These are phyloP conservation scores for Pachypeltis micranthus DNA, from an alignment of 1,140 invertebrate species.

Conservation along the genomic window DNA sequence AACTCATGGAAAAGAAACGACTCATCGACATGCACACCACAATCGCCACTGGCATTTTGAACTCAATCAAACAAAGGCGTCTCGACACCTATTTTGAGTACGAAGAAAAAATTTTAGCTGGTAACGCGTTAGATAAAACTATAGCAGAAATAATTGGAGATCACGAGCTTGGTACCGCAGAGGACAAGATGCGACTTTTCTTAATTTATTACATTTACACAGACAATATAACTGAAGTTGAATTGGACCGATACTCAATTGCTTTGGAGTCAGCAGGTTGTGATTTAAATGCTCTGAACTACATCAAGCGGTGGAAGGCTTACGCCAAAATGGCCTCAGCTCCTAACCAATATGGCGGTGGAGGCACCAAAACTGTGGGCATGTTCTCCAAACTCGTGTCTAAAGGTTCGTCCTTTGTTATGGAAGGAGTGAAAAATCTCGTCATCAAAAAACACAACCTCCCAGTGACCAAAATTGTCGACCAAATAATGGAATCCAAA, in stretches of 20 bases:
- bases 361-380: constrained; percentile 88
- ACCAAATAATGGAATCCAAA: constrained; percentile 74
- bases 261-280: constrained; percentile 71
- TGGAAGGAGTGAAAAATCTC: constrained; percentile 99
- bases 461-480: constrained; percentile 82
- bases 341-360: constrained; percentile 70
- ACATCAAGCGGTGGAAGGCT: constrained; percentile 82
- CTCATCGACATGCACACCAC: constrained; percentile 98
- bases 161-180: constrained; percentile 67
- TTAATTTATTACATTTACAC: constrained; percentile 88
- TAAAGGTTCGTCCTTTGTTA: constrained; percentile 94
- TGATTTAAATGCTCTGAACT: constrained; percentile 67
- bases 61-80: constrained; percentile 76
- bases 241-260: constrained; percentile 68
- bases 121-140: constrained; percentile 57
- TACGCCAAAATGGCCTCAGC: constrained; percentile 68
- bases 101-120: constrained; percentile 94
- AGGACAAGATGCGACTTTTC: constrained; percentile 91
- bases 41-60: constrained; percentile 85
- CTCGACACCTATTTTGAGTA: constrained; percentile 94
- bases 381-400: constrained; percentile 98
- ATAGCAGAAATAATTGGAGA: constrained; percentile 74
- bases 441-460: constrained; percentile 95
- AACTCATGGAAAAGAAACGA: constrained; percentile 91
- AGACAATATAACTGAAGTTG: constrained; percentile 64